Evolutionary conservation across 2,113 vertebrate species (phyloP).

Genomic region (Nicator chloris): DNA sequence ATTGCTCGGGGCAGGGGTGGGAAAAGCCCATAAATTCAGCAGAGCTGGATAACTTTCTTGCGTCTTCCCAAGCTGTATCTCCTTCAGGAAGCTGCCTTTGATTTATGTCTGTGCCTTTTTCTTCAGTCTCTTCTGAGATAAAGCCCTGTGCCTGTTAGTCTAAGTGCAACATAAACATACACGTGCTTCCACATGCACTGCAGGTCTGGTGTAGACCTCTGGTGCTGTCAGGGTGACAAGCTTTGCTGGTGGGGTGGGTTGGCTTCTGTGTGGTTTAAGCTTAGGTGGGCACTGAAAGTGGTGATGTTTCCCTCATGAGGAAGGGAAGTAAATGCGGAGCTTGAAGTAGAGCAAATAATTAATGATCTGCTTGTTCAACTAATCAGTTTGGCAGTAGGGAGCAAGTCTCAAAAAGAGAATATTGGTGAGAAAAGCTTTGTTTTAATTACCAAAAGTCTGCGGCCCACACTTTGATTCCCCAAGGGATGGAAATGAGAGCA

Average conservation of each 20-base stretch:
- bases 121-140: neutral
- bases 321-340: neutral
- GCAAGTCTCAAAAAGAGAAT: neutral
- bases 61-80: neutral
- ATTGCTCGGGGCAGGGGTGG: neutral
- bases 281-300: neutral
- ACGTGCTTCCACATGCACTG: neutral
- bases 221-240: neutral
- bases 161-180: neutral
- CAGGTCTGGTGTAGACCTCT: neutral
- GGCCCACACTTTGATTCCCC: neutral
- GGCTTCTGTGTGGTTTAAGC: neutral
- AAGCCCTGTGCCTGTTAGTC: neutral
- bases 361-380: neutral
- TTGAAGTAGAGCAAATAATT: neutral
- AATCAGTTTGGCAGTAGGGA: neutral
- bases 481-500: neutral
- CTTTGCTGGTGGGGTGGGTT: neutral
- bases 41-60: neutral
- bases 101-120: neutral
- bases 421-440: neutral
- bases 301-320: neutral
- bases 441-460: neutral
- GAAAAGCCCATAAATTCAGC: neutral
- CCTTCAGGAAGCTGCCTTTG: neutral